Percentiles rank a stretch among this genome's conserved stretches.
phyloP scores from a whole-genome alignment of 1,140 invertebrate species.

The Drosophila willistoni region DNA sequence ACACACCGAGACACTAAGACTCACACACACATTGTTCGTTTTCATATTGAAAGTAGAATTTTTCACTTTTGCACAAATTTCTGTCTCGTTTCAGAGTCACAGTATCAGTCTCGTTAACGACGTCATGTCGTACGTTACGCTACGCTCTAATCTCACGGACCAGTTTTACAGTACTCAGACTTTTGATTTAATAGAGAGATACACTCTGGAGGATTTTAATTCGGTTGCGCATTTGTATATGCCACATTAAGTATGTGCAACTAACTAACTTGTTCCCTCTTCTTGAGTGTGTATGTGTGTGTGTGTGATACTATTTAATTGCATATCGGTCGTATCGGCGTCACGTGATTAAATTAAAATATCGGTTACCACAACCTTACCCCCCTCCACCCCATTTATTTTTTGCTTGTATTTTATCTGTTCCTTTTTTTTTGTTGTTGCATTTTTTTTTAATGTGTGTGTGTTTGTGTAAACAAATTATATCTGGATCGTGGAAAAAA shows the following conservation, averaged over 20 bases:
- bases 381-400: no score
- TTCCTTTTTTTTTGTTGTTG: neutral
- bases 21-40: slow-evolving; percentile 54
- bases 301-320: slow-evolving; percentile 8
- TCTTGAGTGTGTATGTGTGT: neutral
- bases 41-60: slow-evolving; percentile 82
- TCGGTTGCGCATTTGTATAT: slow-evolving; percentile 39
- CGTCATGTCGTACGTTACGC: slow-evolving; percentile 77
- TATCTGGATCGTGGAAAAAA: slow-evolving; percentile 3
- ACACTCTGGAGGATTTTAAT: slow-evolving; percentile 7
- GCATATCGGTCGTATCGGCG: slow-evolving; percentile 29
- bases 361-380: neutral
- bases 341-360: slow-evolving; percentile 15
- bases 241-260: slow-evolving; percentile 26
- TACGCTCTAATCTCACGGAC: slow-evolving; percentile 25
- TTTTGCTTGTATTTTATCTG: no score
- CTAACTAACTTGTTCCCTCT: slow-evolving; percentile 48
- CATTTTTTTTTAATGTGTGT: slow-evolving; percentile 2
- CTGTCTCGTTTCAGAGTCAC: slow-evolving; percentile 59
- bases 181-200: slow-evolving; percentile 7
- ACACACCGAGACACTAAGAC: neutral
- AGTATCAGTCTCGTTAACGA: slow-evolving; percentile 74
- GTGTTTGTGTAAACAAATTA: slow-evolving; percentile 10
- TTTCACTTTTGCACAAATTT: slow-evolving; percentile 79
- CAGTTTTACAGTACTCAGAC: slow-evolving; percentile 35